Evolutionary conservation across 2,797 vertebrate species (phyloP).

Genomic region (Centroberyx gerrardi): DNA sequence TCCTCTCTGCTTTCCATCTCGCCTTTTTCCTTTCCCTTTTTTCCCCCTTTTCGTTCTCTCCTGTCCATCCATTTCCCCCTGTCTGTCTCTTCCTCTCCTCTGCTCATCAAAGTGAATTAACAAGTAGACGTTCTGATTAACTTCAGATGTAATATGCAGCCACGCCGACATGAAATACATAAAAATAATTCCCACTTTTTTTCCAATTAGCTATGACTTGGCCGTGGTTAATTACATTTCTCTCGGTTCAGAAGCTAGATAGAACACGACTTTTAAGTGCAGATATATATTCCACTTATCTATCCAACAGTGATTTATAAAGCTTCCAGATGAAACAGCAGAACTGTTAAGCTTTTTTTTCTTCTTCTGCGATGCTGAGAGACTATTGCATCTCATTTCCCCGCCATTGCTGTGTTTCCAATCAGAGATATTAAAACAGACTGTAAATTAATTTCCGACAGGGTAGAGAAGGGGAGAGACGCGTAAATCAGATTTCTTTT

Average conservation of each 20-base stretch:
- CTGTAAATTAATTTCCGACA: conserved; percentile 41
- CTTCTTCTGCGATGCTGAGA: neutral
- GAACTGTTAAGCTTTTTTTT: conserved; percentile 44
- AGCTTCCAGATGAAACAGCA: conserved; percentile 65
- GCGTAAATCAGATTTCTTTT: conserved; percentile 20
- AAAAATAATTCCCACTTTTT: conserved; percentile 66
- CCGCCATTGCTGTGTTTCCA: conserved; percentile 11
- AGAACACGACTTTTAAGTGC: conserved; percentile 63
- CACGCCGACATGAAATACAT: conserved; percentile 65
- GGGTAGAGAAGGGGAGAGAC: conserved; percentile 6
- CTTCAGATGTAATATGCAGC: conserved; percentile 67
- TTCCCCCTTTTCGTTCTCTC: conserved; percentile 21
- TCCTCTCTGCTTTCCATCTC: neutral
- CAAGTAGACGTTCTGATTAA: conserved; percentile 72
- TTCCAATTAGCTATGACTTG: conserved; percentile 78
- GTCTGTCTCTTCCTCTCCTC: neutral
- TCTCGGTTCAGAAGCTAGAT: conserved; percentile 65
- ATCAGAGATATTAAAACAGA: conserved; percentile 34
- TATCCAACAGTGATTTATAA: conserved; percentile 63
- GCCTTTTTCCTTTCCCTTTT: neutral
- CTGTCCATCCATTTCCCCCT: conserved; percentile 37
- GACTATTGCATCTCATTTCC: conserved; percentile 13
- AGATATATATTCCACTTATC: conserved; percentile 72
- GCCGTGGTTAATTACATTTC: conserved; percentile 77
- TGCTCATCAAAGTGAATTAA: conserved; percentile 75